Conservation (phyloP, 1,140 invertebrate species). For the Polyergus mexicanus region DNA sequence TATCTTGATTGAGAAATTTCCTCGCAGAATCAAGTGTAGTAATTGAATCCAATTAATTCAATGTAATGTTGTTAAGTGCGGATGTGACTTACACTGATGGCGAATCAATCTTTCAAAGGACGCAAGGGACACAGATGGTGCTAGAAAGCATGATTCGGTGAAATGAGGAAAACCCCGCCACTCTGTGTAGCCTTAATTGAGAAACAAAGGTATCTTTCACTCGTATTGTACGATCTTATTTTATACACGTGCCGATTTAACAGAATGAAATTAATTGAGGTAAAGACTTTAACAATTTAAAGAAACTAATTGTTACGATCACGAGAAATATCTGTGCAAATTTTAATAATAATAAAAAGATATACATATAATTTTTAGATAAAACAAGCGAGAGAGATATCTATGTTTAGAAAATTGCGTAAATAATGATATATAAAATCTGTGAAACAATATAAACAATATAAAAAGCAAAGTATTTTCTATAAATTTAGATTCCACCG, state of each 20-base stretch:
- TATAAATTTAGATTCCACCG: not conserved
- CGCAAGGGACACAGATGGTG: conserved; percentile 64
- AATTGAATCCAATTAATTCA: conserved; percentile 68
- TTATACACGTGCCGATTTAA: conserved; percentile 20
- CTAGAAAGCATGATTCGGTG: conserved; percentile 43
- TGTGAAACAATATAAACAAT: not conserved
- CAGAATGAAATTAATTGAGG: not conserved
- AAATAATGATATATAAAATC: not conserved
- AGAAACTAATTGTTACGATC: not conserved
- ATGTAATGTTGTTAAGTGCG: conserved; percentile 53
- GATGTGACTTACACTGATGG: not conserved
- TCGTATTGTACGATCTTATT: conserved; percentile 43
- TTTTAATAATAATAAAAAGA: no score
- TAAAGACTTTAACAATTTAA: not conserved
- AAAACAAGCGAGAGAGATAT: no score
- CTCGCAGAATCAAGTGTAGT: not conserved
- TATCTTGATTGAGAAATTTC: not conserved
- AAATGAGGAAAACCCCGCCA: conserved; percentile 28
- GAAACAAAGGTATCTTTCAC: conserved; percentile 14
- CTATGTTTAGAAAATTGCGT: not conserved
- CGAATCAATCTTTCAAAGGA: conserved; percentile 47
- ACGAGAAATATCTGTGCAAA: not conserved
- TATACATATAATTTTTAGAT: no score
- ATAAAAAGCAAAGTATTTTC: not conserved
- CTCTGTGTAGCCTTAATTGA: conserved; percentile 4